Evolutionary conservation across 92 coral and sea anemone genomes (phyloP), one percentile per base, ranked within the genome.

Genomic region (Hydrozoanthus gracilis): DNA sequence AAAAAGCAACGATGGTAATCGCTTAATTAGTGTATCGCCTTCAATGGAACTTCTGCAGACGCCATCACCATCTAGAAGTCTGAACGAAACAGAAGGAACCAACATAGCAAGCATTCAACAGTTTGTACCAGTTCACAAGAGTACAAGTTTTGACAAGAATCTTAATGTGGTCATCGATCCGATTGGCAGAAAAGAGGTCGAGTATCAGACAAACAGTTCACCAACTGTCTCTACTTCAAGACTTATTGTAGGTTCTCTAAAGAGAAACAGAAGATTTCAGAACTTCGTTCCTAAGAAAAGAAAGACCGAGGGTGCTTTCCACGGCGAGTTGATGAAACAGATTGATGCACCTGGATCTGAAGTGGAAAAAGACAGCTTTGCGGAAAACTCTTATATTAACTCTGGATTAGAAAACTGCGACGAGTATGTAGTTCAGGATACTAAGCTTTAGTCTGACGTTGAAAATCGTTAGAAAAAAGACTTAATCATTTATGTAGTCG

Each of bases 191-290:
- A 15, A 18, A 15, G 49, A 76, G 7, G 9, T 12, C 12, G 13
- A 70, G 49, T 15, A 39, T 27, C 56, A 14, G 62, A 14, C 10
- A 44, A 64, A 79, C 15, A 48, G 71, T 64, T 79, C 84, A 64
- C 84, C 85, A 7, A 80, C 73, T n/a, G 46, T 54, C 3, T 80
- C 85, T 2, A 65, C 74, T 4, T 65, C 60, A 3, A 80, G 49
- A 49, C 85, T 65, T 65, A 65, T 80, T 20, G 39, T 17, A 18
- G 62, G 44, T 1, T 64, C 73, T 13, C 85, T 74, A 52, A 14
- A 45, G 5, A 47, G 49, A 39, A 51, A 65, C 16, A 65, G 73
- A 65, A 64, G 13, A 62, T 15, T 6, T 16, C 5, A 18, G 18
- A 8, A 14, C 12, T 18, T 80, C 35, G 5, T 48, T 18, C 27